These are phyloP conservation scores for Siniperca chuatsi DNA, from an alignment of 2,113 vertebrate species.

Conservation along the genomic window DNA sequence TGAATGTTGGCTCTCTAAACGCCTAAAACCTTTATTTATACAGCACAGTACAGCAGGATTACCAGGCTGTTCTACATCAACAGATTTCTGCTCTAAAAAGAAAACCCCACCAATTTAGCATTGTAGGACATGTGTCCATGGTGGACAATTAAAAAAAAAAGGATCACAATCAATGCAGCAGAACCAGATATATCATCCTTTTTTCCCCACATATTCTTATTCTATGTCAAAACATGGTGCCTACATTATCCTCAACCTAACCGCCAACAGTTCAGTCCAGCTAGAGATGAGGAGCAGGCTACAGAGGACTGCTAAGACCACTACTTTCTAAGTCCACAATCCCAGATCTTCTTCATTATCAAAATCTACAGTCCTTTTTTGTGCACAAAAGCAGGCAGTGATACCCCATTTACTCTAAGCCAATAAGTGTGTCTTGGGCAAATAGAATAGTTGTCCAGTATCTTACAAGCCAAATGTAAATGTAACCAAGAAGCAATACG, in stretches of 20 bases:
- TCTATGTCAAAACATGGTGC: no score
- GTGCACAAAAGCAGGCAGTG: not conserved
- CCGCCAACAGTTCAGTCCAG: not conserved
- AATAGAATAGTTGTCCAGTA: not conserved
- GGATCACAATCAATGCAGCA: no score
- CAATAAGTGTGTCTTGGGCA: not conserved
- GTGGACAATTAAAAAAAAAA: no score
- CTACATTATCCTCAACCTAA: no score
- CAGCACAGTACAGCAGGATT: not conserved
- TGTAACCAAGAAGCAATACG: not conserved
- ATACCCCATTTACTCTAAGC: not conserved
- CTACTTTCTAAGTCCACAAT: no score
- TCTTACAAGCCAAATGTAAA: not conserved
- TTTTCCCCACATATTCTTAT: no score
- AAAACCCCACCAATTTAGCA: not conserved
- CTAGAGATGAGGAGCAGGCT: not conserved
- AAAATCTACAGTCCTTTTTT: no score
- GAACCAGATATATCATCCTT: no score
- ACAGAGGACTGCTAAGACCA: no score
- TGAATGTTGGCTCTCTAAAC: no score
- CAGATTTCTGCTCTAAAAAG: not conserved
- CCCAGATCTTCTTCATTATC: no score
- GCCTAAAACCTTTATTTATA: not conserved
- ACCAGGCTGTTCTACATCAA: not conserved
- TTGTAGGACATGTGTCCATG: no score